Conservation (phyloP, 1,140 invertebrate species). For the Zaprionus africanus region DNA sequence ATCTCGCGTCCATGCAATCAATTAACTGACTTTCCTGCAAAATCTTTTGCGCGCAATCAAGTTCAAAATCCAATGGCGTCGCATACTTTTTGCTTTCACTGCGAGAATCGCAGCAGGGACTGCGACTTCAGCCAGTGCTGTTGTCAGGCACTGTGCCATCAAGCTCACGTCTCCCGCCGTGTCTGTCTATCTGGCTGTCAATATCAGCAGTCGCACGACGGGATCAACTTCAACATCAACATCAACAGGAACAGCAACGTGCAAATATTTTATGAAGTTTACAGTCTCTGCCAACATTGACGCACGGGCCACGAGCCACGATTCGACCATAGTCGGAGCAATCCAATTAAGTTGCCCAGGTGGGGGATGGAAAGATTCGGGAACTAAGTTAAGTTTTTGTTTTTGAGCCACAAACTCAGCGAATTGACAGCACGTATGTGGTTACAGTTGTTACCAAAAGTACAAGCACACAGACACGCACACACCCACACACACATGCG, state of each 20-base stretch:
- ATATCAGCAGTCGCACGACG: slow-evolving; percentile 51
- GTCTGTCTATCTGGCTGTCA: slow-evolving; percentile 76
- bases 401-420: slow-evolving; percentile 35
- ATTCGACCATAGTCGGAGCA: slow-evolving; percentile 41
- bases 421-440: slow-evolving; percentile 15
- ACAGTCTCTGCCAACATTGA: slow-evolving; percentile 58
- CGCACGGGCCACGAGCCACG: neutral
- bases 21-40: slow-evolving; percentile 5
- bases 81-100: slow-evolving; percentile 11
- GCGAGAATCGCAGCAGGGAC: slow-evolving; percentile 41
- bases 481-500: slow-evolving; percentile 25
- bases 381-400: slow-evolving; percentile 10
- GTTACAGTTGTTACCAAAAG: slow-evolving; percentile 26
- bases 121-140: slow-evolving; percentile 7
- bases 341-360: slow-evolving; percentile 60
- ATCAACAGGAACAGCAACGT: slow-evolving; percentile 49
- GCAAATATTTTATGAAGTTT: slow-evolving; percentile 66
- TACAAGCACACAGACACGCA: slow-evolving; percentile 40
- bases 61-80: neutral
- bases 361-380: neutral
- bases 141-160: neutral
- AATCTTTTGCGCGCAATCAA: slow-evolving; percentile 5
- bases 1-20: neutral
- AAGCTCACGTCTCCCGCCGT: neutral
- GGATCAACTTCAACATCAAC: slow-evolving; percentile 35